These are phyloP conservation scores for Pentamera pediparva DNA, from an alignment of 53 echinoderm and acorn worm species.

Conservation along the genomic window DNA sequence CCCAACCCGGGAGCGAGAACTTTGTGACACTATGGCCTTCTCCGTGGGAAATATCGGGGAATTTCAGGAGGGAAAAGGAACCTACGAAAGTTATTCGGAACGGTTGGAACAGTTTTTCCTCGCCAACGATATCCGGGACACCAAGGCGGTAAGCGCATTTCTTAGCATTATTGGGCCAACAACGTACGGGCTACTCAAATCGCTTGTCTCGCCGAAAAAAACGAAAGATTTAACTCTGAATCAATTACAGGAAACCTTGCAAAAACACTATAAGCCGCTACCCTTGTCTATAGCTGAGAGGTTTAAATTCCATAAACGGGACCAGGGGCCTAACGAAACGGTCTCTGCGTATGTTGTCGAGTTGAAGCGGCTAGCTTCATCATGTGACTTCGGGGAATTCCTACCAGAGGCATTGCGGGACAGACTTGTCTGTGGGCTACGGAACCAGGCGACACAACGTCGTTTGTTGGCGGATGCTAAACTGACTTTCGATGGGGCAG, in stretches of 20 bases:
- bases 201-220: slow-evolving; percentile 10
- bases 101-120: slow-evolving; percentile 7
- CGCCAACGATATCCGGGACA: slow-evolving; percentile 1
- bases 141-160: not conserved
- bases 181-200: slow-evolving; percentile 1
- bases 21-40: slow-evolving; percentile 23
- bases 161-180: not conserved
- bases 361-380: not conserved
- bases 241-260: not conserved
- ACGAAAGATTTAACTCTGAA: not conserved
- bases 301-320: slow-evolving; percentile 2
- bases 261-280: slow-evolving; percentile 6
- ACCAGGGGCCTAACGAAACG: slow-evolving; percentile 6
- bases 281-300: slow-evolving; percentile 25
- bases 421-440: slow-evolving; percentile 14
- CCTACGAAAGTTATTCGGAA: slow-evolving; percentile 9
- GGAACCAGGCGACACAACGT: not conserved
- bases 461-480: not conserved
- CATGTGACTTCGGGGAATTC: slow-evolving; percentile 26
- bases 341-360: slow-evolving; percentile 10
- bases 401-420: not conserved
- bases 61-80: slow-evolving; percentile 28
- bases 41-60: slow-evolving; percentile 36
- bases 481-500: slow-evolving; percentile 2
- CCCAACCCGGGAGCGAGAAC: no score